Percentiles rank a stretch among this genome's conserved stretches.
Evolutionary conservation across 2,888 invertebrate species (phyloP).

Genomic region (Ellobium chinense): DNA sequence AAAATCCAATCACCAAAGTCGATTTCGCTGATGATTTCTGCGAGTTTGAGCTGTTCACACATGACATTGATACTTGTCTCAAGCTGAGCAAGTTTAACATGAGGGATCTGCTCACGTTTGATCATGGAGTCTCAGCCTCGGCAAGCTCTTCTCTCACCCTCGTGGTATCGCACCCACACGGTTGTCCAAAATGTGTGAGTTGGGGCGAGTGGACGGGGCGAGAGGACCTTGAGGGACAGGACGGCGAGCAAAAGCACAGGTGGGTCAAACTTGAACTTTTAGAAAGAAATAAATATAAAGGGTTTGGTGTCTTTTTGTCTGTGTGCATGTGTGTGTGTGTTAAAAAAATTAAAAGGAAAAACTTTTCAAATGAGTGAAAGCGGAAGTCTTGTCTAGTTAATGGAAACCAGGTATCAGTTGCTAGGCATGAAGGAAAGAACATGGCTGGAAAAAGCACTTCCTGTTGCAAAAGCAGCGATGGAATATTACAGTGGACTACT

Average conservation of each 20-base stretch:
- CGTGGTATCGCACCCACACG: conserved; percentile 18
- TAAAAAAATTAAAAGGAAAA: too few relatives aligned
- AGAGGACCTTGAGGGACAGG: background rate
- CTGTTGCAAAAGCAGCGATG: too few relatives aligned
- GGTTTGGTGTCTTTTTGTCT: too few relatives aligned
- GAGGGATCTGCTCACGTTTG: background rate
- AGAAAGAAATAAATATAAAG: too few relatives aligned
- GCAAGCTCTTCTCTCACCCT: background rate
- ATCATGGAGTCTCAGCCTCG: background rate
- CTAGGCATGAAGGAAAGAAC: too few relatives aligned
- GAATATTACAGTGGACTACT: too few relatives aligned
- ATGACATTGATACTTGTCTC: conserved; percentile 6
- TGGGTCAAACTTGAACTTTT: too few relatives aligned
- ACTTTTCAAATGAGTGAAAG: too few relatives aligned
- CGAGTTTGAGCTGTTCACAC: background rate
- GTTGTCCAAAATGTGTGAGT: conserved; percentile 20
- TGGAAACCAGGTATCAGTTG: too few relatives aligned
- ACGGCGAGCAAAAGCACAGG: background rate
- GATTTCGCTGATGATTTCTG: conserved; percentile 1
- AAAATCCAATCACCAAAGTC: conserved; percentile 1
- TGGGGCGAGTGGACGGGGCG: background rate
- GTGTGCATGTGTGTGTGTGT: too few relatives aligned
- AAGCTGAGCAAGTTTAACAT: background rate
- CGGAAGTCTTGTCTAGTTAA: too few relatives aligned
- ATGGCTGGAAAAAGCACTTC: too few relatives aligned